Conservation (phyloP, 2,113 vertebrate species). For the Callocephalon fimbriatum region DNA sequence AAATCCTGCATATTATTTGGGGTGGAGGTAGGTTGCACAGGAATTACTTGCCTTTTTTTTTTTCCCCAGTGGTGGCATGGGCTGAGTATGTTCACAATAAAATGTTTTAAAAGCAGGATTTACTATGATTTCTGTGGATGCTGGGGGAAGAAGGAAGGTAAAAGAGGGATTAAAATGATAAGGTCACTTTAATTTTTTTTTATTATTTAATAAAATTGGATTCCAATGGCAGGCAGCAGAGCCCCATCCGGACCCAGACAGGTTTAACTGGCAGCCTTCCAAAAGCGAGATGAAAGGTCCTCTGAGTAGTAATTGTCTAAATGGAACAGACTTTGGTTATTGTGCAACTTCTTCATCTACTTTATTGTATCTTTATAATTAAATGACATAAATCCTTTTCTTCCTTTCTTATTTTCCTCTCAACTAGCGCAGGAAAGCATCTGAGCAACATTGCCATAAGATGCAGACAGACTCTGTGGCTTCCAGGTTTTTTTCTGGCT, state of each 20-base stretch:
- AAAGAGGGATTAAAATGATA: background rate
- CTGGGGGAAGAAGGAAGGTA: background rate
- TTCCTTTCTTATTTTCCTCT: background rate
- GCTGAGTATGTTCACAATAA: background rate
- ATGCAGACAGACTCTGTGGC: background rate
- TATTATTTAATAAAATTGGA: background rate
- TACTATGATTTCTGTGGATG: background rate
- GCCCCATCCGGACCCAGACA: background rate
- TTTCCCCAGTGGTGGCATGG: background rate
- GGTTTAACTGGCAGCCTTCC: conserved; percentile 56
- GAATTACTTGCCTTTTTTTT: background rate
- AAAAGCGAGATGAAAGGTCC: background rate
- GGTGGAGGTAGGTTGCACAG: background rate
- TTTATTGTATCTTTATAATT: conserved; percentile 59
- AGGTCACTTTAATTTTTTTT: background rate
- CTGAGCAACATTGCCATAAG: background rate
- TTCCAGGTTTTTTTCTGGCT: background rate
- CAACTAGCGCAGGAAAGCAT: background rate
- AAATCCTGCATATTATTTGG: background rate
- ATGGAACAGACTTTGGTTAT: conserved; percentile 35
- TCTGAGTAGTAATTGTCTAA: conserved; percentile 43
- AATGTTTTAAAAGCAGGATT: conserved; percentile 4
- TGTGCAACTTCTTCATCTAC: conserved; percentile 27
- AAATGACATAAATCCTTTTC: conserved; percentile 31
- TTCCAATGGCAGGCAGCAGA: conserved; percentile 6